These are phyloP conservation scores for Nibea albiflora DNA, from an alignment of 2,113 vertebrate species.

Conservation along the genomic window DNA sequence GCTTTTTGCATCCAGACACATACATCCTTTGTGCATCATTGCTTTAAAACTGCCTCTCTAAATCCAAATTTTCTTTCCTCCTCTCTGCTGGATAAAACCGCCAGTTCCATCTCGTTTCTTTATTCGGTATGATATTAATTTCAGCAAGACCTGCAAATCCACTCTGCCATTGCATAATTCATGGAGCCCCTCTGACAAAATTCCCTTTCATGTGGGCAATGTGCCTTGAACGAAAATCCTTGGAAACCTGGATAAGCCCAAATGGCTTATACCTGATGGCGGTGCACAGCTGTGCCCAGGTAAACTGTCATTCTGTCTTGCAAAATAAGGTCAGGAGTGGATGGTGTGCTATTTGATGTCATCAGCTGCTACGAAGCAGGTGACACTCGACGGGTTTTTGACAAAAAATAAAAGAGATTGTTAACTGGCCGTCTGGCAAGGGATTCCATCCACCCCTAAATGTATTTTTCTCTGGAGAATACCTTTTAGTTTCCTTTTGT, in stretches of 20 bases:
- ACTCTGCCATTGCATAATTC: constrained; percentile 77
- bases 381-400: constrained; percentile 39
- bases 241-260: constrained; percentile 73
- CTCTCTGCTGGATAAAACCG: constrained; percentile 29
- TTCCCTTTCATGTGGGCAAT: constrained; percentile 74
- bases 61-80: constrained; percentile 30
- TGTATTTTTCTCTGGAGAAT: constrained; percentile 18
- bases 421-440: constrained; percentile 45
- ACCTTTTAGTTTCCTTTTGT: neutral
- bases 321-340: constrained; percentile 71
- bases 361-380: constrained; percentile 34
- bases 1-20: constrained; percentile 25
- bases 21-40: constrained; percentile 35
- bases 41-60: constrained; percentile 18
- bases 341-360: constrained; percentile 55
- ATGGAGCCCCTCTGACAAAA: constrained; percentile 71
- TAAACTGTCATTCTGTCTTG: constrained; percentile 61
- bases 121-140: constrained; percentile 75
- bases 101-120: constrained; percentile 52
- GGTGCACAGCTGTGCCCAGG: constrained; percentile 69
- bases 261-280: constrained; percentile 73
- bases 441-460: constrained; percentile 23
- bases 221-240: constrained; percentile 64
- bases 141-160: constrained; percentile 78
- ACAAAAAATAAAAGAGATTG: constrained; percentile 22